Percentiles rank a stretch among this genome's conserved stretches.
Evolutionary conservation across 2,797 vertebrate genomes (phyloP).

Genomic region (Notoglanidium macrostoma): DNA sequence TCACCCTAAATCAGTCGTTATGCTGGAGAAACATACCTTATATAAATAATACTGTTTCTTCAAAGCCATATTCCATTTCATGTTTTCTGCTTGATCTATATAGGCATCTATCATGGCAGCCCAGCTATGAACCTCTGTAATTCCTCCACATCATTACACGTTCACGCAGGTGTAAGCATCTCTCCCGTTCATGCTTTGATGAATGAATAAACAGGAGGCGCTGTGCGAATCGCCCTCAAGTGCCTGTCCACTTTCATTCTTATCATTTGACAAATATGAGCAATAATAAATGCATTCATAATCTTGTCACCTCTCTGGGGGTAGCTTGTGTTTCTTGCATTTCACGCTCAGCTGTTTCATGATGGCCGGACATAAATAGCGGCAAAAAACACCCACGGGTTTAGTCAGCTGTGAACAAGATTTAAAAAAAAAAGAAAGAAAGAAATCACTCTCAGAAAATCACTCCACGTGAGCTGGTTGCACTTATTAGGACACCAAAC

Average conservation of each 20-base stretch:
- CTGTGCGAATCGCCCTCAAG: conserved; percentile 38
- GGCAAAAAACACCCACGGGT: conserved; percentile 24
- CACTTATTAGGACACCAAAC: neutral
- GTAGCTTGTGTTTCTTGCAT: conserved; percentile 36
- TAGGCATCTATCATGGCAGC: conserved; percentile 16
- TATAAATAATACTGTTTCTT: neutral
- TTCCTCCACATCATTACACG: conserved; percentile 34
- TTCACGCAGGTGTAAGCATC: conserved; percentile 36
- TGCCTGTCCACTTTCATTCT: conserved; percentile 47
- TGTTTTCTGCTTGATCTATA: conserved; percentile 10
- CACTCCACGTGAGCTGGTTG: conserved; percentile 3
- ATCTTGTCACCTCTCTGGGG: conserved; percentile 48
- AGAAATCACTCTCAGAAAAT: conserved; percentile 14
- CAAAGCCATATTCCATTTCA: neutral
- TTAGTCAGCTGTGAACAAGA: conserved; percentile 40
- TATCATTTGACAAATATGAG: conserved; percentile 48
- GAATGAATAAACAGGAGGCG: conserved; percentile 46
- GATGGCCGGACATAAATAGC: conserved; percentile 41
- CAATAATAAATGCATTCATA: conserved; percentile 55
- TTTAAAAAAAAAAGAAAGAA: neutral
- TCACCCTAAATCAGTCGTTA: neutral
- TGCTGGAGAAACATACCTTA: neutral
- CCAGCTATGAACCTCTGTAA: conserved; percentile 3
- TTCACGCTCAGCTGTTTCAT: conserved; percentile 45
- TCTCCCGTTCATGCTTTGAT: conserved; percentile 36